A percentile compares a stretch with the other conserved stretches of the same genome.
Evolutionary conservation across 2,888 invertebrate genomes (phyloP).

Genomic region (Andrena bicolor): DNA sequence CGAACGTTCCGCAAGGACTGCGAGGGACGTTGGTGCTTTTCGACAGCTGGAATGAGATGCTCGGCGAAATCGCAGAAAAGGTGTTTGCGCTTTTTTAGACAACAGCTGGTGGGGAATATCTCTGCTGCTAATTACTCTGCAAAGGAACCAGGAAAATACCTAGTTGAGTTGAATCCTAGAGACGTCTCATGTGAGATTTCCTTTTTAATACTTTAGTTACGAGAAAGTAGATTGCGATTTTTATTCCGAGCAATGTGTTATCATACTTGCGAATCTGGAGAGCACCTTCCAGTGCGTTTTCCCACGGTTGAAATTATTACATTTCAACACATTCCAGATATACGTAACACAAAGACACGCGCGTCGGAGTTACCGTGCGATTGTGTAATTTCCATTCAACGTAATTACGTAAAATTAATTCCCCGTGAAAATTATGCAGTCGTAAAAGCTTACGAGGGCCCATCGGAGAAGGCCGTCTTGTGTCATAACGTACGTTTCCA

Average conservation of each 20-base stretch:
- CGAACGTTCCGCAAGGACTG: not conserved
- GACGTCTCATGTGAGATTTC: too few species aligned
- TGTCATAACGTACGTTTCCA: conserved; percentile 35
- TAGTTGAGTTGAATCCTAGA: too few species aligned
- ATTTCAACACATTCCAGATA: not conserved
- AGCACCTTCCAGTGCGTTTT: conserved; percentile 4
- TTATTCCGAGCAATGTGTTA: not conserved
- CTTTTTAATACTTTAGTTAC: not conserved
- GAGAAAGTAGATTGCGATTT: conserved; percentile 1
- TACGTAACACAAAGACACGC: not conserved
- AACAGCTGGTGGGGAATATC: not conserved
- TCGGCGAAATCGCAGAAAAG: not conserved
- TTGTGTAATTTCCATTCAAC: not conserved
- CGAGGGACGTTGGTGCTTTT: not conserved
- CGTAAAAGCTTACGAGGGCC: conserved; percentile 45
- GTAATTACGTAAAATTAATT: conserved; percentile 46
- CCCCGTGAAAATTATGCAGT: conserved; percentile 26
- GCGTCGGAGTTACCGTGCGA: not conserved
- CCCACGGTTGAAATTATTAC: conserved; percentile 10
- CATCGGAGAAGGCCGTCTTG: conserved; percentile 43
- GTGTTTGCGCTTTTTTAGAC: not conserved
- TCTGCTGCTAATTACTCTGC: too few species aligned
- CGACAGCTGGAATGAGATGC: not conserved
- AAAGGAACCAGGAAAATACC: too few species aligned
- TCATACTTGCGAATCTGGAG: not conserved